These are phyloP conservation scores for Scaptodrosophila lebanonensis DNA, from an alignment of 1,140 invertebrate genomes.

Conservation along the genomic window DNA sequence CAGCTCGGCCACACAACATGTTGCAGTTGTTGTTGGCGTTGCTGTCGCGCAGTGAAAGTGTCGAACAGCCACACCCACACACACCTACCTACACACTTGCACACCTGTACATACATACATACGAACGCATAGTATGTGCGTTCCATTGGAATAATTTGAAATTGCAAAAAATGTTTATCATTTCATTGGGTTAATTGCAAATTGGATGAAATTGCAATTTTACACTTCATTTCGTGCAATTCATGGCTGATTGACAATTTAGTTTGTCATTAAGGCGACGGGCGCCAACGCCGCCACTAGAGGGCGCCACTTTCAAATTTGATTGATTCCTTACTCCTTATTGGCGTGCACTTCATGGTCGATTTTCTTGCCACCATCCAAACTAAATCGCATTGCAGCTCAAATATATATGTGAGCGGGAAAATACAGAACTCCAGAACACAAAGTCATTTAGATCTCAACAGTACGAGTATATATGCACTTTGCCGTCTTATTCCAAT, in stretches of 20 bases:
- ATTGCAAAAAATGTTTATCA: constrained; percentile 59
- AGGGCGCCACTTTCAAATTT: constrained; percentile 1
- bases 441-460: too few relatives aligned
- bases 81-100: constrained; percentile 6
- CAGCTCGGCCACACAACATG: constrained; percentile 30
- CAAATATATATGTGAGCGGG: too few relatives aligned
- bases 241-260: constrained; percentile 77
- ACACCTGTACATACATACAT: constrained; percentile 14
- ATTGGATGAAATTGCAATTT: constrained; percentile 77
- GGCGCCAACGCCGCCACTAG: constrained; percentile 1
- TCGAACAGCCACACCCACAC: not conserved
- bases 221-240: constrained; percentile 76
- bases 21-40: constrained; percentile 24
- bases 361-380: too few relatives aligned
- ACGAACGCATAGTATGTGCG: constrained; percentile 51
- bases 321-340: constrained; percentile 6
- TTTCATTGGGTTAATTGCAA: constrained; percentile 76
- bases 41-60: constrained; percentile 44
- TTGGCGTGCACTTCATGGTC: constrained; percentile 9
- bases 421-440: too few relatives aligned
- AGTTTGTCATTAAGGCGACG: constrained; percentile 72
- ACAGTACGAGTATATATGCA: too few relatives aligned
- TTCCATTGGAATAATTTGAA: constrained; percentile 73
- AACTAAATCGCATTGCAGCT: too few relatives aligned
- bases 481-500: too few relatives aligned